phyloP scores from a whole-genome alignment of 1,140 invertebrate species.

The Aphis gossypii region DNA sequence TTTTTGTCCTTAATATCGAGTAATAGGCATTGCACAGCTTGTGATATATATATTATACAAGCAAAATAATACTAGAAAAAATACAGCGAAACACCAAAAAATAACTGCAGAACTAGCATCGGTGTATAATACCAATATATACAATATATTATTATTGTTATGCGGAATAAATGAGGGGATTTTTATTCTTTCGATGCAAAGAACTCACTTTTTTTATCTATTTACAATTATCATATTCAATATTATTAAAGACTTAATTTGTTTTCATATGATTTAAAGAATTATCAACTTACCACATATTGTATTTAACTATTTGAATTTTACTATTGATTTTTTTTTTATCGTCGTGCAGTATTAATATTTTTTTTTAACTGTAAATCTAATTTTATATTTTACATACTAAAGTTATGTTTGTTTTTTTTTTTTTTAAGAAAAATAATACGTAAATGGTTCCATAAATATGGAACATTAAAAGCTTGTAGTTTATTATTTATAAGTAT shows the following conservation, averaged over 20 bases:
- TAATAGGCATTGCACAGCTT: too few species aligned
- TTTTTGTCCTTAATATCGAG: too few species aligned
- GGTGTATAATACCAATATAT: not conserved
- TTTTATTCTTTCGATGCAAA: not conserved
- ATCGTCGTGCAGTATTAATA: not conserved
- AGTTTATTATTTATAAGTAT: not conserved
- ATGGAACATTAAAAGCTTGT: not conserved
- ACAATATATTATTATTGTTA: conserved; percentile 3
- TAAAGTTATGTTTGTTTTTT: not conserved
- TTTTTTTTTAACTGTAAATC: not conserved
- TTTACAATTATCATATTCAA: too few species aligned
- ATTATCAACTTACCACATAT: not conserved
- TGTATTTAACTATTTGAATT: not conserved
- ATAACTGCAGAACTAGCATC: not conserved
- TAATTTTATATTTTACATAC: not conserved
- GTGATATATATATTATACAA: too few species aligned
- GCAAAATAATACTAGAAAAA: not conserved
- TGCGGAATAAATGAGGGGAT: not conserved
- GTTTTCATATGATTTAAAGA: not conserved
- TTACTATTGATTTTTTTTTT: too few species aligned
- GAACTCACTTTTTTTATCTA: not conserved
- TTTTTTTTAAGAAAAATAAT: not conserved
- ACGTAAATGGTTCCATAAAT: not conserved
- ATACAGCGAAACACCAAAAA: not conserved
- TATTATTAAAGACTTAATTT: not conserved